Percentiles rank a stretch among this genome's conserved stretches.
Evolutionary conservation across 2,113 vertebrate genomes (phyloP).

Genomic region (Malaclemys terrapin): DNA sequence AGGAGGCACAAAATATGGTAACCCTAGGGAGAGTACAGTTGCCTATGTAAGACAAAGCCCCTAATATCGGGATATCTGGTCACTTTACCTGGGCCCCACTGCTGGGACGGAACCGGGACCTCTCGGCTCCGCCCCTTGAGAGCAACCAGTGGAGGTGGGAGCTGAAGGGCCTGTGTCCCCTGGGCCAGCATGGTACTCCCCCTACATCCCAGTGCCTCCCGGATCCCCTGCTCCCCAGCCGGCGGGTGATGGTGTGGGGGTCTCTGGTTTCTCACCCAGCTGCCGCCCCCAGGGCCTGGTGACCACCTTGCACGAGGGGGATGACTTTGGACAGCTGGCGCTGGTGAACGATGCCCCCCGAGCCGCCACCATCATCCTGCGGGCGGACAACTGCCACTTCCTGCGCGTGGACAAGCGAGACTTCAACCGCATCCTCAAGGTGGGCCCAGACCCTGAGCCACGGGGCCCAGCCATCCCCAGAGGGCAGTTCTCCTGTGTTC

Average conservation of each 20-base stretch:
- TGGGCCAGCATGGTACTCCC: background rate
- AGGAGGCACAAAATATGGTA: too few relatives aligned
- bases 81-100: background rate
- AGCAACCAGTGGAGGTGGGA: background rate
- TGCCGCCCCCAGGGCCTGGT: slow-evolving; percentile 84
- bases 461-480: too few relatives aligned
- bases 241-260: background rate
- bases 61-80: background rate
- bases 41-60: background rate
- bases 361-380: slow-evolving; percentile 92
- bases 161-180: background rate
- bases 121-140: background rate
- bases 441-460: slow-evolving; percentile 24
- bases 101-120: background rate
- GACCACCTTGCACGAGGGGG: slow-evolving; percentile 92
- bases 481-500: background rate
- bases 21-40: too few relatives aligned
- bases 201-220: background rate
- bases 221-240: background rate
- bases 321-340: slow-evolving; percentile 95
- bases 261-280: background rate
- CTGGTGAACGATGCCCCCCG: slow-evolving; percentile 94
- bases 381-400: slow-evolving; percentile 96
- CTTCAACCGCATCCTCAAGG: slow-evolving; percentile 96
- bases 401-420: slow-evolving; percentile 95